phyloP scores from a whole-genome alignment of 2,888 invertebrate genomes.

The Gisinianus flammeolus region DNA sequence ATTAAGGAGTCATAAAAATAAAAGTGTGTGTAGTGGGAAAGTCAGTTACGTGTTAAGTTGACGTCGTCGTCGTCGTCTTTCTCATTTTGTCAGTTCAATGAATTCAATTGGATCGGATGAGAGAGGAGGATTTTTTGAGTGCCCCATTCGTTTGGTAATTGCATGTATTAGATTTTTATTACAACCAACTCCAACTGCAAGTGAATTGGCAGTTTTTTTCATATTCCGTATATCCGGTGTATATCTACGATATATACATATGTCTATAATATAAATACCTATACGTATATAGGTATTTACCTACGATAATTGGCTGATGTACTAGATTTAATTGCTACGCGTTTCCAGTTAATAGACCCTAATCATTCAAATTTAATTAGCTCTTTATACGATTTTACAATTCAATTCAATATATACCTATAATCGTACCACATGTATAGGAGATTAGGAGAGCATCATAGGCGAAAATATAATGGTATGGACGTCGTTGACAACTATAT shows the following conservation, averaged over 20 bases:
- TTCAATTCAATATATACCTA: too few relatives aligned
- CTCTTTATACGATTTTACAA: too few relatives aligned
- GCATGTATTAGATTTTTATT: background rate
- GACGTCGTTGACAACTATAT: too few relatives aligned
- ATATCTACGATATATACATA: background rate
- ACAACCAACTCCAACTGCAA: background rate
- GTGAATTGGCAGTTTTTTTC: too few relatives aligned
- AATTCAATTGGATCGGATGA: background rate
- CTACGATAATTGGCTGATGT: too few relatives aligned
- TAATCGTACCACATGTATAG: too few relatives aligned
- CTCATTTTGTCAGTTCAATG: conserved; percentile 7
- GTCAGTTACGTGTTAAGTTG: background rate
- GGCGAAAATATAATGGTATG: too few relatives aligned
- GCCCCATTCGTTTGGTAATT: background rate
- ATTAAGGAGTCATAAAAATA: conserved; percentile 1
- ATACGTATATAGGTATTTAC: background rate
- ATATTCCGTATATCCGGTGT: too few relatives aligned
- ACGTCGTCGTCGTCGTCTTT: background rate
- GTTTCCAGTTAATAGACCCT: too few relatives aligned
- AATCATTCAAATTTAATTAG: too few relatives aligned
- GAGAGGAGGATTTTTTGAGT: background rate
- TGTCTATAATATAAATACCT: background rate
- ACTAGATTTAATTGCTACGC: too few relatives aligned
- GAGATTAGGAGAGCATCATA: too few relatives aligned
- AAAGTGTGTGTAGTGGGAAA: conserved; percentile 10